Conservation (phyloP, 30 jellyfish, hydroid and myxozoan species). For the Aurelia sp. region DNA sequence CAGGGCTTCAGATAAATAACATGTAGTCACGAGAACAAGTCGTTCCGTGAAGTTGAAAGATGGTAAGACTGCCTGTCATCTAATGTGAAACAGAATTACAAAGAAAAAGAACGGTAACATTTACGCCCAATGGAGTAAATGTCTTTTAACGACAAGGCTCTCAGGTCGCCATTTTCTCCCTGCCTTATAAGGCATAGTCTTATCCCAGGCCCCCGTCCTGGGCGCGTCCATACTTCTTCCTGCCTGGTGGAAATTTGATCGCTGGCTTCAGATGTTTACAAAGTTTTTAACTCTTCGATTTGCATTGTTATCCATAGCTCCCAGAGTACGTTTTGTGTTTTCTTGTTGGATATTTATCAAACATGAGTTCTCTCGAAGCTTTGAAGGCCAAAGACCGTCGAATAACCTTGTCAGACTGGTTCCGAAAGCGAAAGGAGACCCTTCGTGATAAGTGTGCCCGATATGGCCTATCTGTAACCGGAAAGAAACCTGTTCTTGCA, state of each 20-base stretch:
- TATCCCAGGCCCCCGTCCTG: conserved; percentile 1
- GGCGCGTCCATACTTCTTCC: conserved; percentile 2
- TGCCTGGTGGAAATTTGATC: not conserved
- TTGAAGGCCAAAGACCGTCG: not conserved
- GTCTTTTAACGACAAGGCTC: conserved; percentile 32
- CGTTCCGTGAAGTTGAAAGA: too few relatives aligned
- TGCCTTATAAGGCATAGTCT: not conserved
- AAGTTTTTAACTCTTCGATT: not conserved
- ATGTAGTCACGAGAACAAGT: too few relatives aligned
- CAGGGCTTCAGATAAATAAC: too few relatives aligned
- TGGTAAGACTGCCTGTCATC: too few relatives aligned
- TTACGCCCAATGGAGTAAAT: conserved; percentile 16
- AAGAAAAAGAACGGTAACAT: conserved; percentile 11
- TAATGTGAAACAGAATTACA: too few relatives aligned
- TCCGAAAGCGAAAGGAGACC: not conserved
- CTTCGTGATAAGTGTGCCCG: conserved; percentile 7
- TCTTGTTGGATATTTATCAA: not conserved
- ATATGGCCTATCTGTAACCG: not conserved
- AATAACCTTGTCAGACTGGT: not conserved
- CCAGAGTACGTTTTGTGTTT: too few relatives aligned
- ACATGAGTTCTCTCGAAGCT: not conserved
- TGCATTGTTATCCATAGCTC: too few relatives aligned
- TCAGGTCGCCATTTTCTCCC: not conserved
- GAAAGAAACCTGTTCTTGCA: not conserved
- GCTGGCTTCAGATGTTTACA: not conserved